Evolutionary conservation across 2,888 invertebrate species (phyloP).

Genomic region (Dolichopus griseipennis): DNA sequence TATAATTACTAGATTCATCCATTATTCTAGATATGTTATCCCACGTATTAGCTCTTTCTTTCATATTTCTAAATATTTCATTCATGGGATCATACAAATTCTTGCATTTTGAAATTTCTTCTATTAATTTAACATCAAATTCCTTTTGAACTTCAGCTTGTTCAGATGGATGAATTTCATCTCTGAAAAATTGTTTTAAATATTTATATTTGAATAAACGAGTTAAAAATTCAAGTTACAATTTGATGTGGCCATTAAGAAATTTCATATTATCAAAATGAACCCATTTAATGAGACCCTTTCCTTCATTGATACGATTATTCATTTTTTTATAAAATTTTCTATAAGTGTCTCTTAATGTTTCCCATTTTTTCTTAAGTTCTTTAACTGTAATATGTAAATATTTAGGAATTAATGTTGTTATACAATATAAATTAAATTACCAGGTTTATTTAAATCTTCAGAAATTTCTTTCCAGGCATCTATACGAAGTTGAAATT

Average conservation of each 20-base stretch:
- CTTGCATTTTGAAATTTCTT: background rate
- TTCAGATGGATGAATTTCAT: background rate
- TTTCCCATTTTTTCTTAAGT: background rate
- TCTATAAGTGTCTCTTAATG: background rate
- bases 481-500: background rate
- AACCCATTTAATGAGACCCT: background rate
- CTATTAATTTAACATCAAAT: background rate
- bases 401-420: background rate
- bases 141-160: background rate
- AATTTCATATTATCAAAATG: background rate
- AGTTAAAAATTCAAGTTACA: background rate
- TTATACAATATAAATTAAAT: background rate
- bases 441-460: background rate
- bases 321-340: background rate
- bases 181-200: background rate
- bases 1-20: background rate
- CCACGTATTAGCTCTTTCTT: background rate
- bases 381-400: background rate
- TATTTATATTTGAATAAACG: background rate
- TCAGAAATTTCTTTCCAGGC: background rate
- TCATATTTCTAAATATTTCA: background rate
- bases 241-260: background rate
- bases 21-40: background rate
- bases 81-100: background rate
- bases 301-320: background rate